These are phyloP conservation scores for Rana temporaria DNA, from an alignment of 2,113 vertebrate species.

Conservation along the genomic window DNA sequence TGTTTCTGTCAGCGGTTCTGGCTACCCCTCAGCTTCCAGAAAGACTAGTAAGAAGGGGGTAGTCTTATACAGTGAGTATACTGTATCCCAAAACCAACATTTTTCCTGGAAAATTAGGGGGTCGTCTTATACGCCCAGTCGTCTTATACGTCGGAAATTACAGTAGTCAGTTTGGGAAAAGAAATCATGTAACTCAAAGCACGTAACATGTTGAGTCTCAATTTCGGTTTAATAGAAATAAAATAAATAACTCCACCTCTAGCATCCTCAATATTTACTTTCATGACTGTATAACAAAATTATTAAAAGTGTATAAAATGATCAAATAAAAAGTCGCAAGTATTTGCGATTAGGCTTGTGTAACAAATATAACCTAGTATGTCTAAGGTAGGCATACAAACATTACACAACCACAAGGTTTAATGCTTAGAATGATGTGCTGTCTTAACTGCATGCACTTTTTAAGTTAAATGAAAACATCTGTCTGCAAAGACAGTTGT, in stretches of 20 bases:
- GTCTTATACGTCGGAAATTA: too few relatives aligned
- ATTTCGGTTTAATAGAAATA: not conserved
- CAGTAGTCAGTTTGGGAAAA: too few relatives aligned
- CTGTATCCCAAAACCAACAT: too few relatives aligned
- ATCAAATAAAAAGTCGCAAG: not conserved
- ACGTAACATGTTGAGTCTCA: not conserved
- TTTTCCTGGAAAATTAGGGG: too few relatives aligned
- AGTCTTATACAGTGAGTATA: too few relatives aligned
- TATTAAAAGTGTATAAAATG: too few relatives aligned
- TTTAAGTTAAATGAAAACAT: constrained; percentile 43
- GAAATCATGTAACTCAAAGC: not conserved
- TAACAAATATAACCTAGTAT: not conserved
- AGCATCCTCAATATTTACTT: not conserved
- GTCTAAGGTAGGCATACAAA: not conserved
- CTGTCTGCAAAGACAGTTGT: constrained; percentile 41
- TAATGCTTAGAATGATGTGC: not conserved
- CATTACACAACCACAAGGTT: not conserved
- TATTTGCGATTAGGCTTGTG: not conserved
- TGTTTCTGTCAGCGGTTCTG: too few relatives aligned
- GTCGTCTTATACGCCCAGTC: too few relatives aligned
- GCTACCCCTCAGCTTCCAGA: too few relatives aligned
- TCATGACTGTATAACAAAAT: not conserved
- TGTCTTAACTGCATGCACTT: not conserved
- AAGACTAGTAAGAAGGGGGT: too few relatives aligned
- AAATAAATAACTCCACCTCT: not conserved